Evolutionary conservation across 2,888 invertebrate species (phyloP), one percentile per base, ranked within the genome.

Genomic region (Cryptophagus acutangulus): DNA sequence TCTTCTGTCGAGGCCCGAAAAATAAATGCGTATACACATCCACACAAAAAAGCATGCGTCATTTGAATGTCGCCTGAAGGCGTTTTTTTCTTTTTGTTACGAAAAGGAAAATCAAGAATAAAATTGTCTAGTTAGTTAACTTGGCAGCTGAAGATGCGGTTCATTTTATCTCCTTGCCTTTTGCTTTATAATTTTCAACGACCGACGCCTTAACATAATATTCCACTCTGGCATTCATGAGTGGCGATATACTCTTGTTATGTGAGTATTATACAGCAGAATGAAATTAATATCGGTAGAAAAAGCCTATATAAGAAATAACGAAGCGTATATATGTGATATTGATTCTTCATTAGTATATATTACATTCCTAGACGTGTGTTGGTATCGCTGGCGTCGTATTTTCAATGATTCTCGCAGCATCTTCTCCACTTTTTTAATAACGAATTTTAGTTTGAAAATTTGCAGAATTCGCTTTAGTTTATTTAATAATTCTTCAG

Each of bases 141-240:
- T 20, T 20, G 20, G 6, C 9, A 20, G n/a, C 10, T 26, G 26
- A 3, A 26, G 33, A 26, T 13, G 20, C 16, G 15, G 14, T 8
- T 10, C 33, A 33, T 29, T 40, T 40, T 40, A 40, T 40, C 41
- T 33, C 26, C 41, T 10, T 25, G 15, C 18, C 24, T 17, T 31
- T 36, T 41, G n/a, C n/a, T n/a, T n/a, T n/a, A n/a, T 41, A 41
- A 41, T 41, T 41, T 25, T 41, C 8, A 17, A 13, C 26, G 26
- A 14, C 31, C 36, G n/a, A n/a, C n/a, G 17, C 36, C 36, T 40
- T 36, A 41, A 33, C 41, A 36, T 41, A 41, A 40, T 36, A 36
- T 41, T 36, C 36, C 36, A 36, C 35, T 40, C 31, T 30, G 24
- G 41, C 33, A 41, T 41, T 41, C 41, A 41, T 41, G 36, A 41